phyloP scores from a whole-genome alignment of 2,888 invertebrate genomes.

The Pandemis corylana region DNA sequence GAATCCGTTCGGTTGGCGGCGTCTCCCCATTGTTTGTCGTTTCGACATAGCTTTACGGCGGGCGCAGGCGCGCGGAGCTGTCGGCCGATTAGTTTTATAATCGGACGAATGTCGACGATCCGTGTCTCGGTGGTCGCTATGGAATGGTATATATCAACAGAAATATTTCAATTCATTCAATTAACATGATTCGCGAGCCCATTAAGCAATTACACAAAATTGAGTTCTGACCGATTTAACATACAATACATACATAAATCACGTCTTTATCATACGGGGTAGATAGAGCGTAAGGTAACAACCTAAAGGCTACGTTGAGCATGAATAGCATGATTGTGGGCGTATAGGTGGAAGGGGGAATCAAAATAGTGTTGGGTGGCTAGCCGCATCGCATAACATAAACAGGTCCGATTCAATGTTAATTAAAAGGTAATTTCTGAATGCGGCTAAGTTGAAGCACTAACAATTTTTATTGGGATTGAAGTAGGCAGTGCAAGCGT shows the following conservation, averaged over 20 bases:
- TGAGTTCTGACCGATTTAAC: not conserved
- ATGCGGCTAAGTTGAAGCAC: not conserved
- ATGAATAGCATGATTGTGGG: no score
- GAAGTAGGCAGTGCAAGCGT: not conserved
- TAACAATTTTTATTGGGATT: not conserved
- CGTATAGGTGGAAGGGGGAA: no score
- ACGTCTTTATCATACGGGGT: no score
- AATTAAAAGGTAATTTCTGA: not conserved
- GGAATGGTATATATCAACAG: not conserved
- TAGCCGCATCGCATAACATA: no score
- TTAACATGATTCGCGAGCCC: not conserved
- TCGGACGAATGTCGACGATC: conserved; percentile 7
- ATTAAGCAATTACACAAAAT: not conserved
- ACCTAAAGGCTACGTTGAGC: no score
- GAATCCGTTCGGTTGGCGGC: conserved; percentile 58
- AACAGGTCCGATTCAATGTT: not conserved
- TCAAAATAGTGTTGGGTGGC: no score
- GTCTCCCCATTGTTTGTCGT: conserved; percentile 65
- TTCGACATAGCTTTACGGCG: conserved; percentile 56
- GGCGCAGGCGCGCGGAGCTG: conserved; percentile 19
- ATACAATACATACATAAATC: no score
- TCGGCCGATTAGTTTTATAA: conserved; percentile 31
- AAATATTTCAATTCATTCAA: not conserved
- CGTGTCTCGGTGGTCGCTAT: not conserved
- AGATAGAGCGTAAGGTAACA: no score